Evolutionary conservation across 2,113 vertebrate species (phyloP).

Genomic region (Ceyx cyanopectus): DNA sequence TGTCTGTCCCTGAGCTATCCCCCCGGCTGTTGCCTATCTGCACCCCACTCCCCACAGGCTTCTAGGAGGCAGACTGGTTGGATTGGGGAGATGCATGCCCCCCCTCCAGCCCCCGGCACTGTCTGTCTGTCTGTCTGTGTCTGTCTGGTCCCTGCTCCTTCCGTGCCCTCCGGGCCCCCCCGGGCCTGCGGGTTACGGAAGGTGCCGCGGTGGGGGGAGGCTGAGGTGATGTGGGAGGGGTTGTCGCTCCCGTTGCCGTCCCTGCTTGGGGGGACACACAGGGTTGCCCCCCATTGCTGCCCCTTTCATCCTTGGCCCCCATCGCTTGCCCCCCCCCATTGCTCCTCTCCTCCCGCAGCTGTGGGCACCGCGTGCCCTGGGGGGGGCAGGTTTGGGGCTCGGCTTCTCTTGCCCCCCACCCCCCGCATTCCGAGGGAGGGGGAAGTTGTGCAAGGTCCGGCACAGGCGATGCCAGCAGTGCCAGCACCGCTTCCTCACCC

Average conservation of each 20-base stretch:
- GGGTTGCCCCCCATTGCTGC: too few species aligned
- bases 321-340: too few species aligned
- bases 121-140: not conserved
- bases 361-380: not conserved
- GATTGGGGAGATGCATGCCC: too few species aligned
- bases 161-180: not conserved
- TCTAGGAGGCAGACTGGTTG: not conserved
- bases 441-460: not conserved
- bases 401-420: rapidly evolving
- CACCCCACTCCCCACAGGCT: too few species aligned
- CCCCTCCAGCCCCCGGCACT: not conserved
- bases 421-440: not conserved
- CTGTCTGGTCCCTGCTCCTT: not conserved
- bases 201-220: too few species aligned
- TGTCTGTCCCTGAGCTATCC: too few species aligned
- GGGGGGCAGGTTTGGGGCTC: not conserved
- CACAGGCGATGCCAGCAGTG: not conserved
- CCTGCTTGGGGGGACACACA: too few species aligned
- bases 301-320: not conserved
- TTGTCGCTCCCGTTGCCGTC: too few species aligned
- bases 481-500: not conserved
- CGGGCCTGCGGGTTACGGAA: not conserved
- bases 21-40: too few species aligned
- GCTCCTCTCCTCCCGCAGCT: too few species aligned
- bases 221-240: too few species aligned